A percentile compares a stretch with the other conserved stretches of the same genome.
Evolutionary conservation across 2,888 invertebrate genomes (phyloP).

Genomic region (Morpho deidamia): DNA sequence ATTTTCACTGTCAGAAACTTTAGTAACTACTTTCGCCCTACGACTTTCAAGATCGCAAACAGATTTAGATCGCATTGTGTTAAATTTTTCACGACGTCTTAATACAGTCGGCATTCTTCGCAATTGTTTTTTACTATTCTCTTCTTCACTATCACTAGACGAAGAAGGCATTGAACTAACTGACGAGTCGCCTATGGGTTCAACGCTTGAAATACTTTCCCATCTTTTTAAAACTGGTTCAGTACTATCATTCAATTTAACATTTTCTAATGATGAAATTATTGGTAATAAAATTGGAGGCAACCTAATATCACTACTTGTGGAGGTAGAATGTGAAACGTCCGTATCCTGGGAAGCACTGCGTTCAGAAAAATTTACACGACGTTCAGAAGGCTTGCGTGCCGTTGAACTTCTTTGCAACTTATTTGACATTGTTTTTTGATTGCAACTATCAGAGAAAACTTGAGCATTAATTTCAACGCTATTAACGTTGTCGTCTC

Average conservation of each 20-base stretch:
- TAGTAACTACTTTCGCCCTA: conserved; percentile 41
- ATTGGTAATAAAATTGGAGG: conserved; percentile 86
- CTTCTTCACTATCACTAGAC: conserved; percentile 69
- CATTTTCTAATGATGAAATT: conserved; percentile 80
- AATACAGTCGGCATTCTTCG: conserved; percentile 61
- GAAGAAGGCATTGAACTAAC: conserved; percentile 78
- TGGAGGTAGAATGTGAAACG: conserved; percentile 78
- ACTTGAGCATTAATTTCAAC: conserved; percentile 43
- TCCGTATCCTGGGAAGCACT: conserved; percentile 81
- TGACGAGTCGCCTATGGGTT: conserved; percentile 84
- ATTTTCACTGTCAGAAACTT: conserved; percentile 62
- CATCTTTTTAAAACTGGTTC: conserved; percentile 71
- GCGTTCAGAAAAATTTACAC: conserved; percentile 73
- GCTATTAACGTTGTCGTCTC: conserved; percentile 47
- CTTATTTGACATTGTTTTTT: conserved; percentile 41
- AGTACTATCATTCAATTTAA: conserved; percentile 54
- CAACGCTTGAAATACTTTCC: conserved; percentile 84
- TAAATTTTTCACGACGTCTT: conserved; percentile 59
- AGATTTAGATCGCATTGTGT: conserved; percentile 64
- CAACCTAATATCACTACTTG: conserved; percentile 80
- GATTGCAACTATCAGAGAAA: conserved; percentile 31
- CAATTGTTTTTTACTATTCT: conserved; percentile 53
- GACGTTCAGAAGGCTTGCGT: conserved; percentile 63
- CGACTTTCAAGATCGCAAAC: conserved; percentile 71
- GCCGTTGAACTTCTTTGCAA: conserved; percentile 68